Conservation (phyloP, 2,113 vertebrate species). For the Chaetodon auriga region DNA sequence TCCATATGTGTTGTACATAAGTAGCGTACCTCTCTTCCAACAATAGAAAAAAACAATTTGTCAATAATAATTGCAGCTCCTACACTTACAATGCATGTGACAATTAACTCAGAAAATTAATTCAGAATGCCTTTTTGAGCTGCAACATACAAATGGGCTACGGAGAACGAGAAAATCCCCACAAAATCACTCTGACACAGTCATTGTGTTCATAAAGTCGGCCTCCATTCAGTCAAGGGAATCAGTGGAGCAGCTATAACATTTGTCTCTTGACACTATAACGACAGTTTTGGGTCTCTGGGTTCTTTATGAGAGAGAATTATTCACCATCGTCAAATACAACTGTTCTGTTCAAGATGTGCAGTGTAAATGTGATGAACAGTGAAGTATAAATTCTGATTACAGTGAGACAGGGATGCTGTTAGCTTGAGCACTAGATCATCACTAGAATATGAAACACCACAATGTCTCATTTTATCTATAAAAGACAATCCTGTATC, state of each 20-base stretch:
- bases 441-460: constrained; percentile 22
- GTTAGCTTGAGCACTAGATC: background rate
- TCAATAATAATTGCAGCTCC: constrained; percentile 52
- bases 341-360: constrained; percentile 34
- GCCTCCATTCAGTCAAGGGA: constrained; percentile 65
- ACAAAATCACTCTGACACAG: constrained; percentile 67
- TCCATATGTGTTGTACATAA: constrained; percentile 14
- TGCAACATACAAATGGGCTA: constrained; percentile 55
- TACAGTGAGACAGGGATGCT: constrained; percentile 20
- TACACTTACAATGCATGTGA: constrained; percentile 50
- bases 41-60: constrained; percentile 18
- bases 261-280: constrained; percentile 61
- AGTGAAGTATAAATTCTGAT: constrained; percentile 25
- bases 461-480: constrained; percentile 12
- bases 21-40: background rate
- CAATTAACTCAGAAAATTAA: constrained; percentile 56
- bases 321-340: constrained; percentile 52
- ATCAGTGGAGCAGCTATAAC: constrained; percentile 61
- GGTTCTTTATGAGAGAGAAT: constrained; percentile 59
- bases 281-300: constrained; percentile 69
- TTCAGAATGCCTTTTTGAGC: constrained; percentile 55
- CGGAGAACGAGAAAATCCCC: constrained; percentile 60
- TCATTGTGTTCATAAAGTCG: constrained; percentile 71
- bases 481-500: constrained; percentile 22
- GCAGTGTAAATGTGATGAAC: constrained; percentile 42